Evolutionary conservation across 1,140 invertebrate genomes (phyloP), one percentile per base, ranked within the genome.

Genomic region (Drosophila arizonae): DNA sequence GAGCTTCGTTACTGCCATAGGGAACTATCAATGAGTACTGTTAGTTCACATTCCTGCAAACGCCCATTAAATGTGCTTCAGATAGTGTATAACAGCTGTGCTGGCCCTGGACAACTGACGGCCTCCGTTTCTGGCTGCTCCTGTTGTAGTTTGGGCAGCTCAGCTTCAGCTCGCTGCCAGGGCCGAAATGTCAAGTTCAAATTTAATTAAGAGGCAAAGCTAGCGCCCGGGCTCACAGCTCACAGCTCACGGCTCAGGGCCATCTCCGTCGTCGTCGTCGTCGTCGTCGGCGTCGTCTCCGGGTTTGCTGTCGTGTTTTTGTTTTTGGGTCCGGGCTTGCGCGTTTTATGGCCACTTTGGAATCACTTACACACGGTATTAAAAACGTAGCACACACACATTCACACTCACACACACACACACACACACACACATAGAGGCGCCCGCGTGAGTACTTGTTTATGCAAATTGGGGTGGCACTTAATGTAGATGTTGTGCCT

Each of bases 121-220:
- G 51, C 17, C 0, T 4, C 9, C 3, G 6, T 6, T 5, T 54
- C 6, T 33, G 33, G n/a, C 30, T 54, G n/a, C 74, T 77, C n/a
- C 48, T 55, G 58, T 36, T 43, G 24, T 21, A 26, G 24, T 8
- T 13, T 39, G 26, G 21, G 24, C 24, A 30, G 26, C 21, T 11
- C 54, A n/a, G 41, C 52, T n/a, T 30, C 54, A 51, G 52, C 33
- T 43, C 58, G 46, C n/a, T 61, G 10, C 66, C 75, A 64, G 51
- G 78, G 57, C 72, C 56, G 76, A 76, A 87, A 87, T 79, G 79
- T 88, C 79, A 88, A 82, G 79, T 87, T 87, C 84, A 88, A 84
- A 84, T 72, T 87, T 87, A 84, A 88, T 87, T 88, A 87, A 70
- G 67, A 62, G 50, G 26, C 65, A 73, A 56, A 62, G 50, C 13